Percentiles rank a stretch among this genome's conserved stretches.
phyloP scores from a whole-genome alignment of 2,888 invertebrate species.

The Pilophorus perplexus region DNA sequence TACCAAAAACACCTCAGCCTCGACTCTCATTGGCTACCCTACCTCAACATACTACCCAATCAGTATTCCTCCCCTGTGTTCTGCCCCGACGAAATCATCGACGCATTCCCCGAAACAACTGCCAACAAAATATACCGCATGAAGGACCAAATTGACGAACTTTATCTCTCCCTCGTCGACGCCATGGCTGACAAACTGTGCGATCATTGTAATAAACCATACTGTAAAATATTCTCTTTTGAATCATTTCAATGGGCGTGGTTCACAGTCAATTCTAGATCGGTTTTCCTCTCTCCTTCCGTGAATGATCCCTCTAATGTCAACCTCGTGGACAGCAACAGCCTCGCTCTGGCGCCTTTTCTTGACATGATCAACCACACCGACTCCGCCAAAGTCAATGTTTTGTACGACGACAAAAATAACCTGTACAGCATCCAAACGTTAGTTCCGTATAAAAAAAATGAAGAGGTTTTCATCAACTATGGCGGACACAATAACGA shows the following conservation, averaged over 20 bases:
- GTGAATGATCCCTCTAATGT: conserved; percentile 47
- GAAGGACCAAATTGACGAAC: conserved; percentile 22
- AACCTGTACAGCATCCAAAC: conserved; percentile 59
- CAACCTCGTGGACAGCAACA: conserved; percentile 51
- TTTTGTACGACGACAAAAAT: conserved; percentile 52
- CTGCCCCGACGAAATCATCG: conserved; percentile 57
- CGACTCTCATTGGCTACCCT: conserved; percentile 62
- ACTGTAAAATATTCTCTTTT: conserved; percentile 57
- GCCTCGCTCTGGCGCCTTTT: conserved; percentile 76
- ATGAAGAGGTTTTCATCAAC: conserved; percentile 80
- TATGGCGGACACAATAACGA: conserved; percentile 81
- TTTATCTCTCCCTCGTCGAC: conserved; percentile 5
- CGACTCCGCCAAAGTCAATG: conserved; percentile 61
- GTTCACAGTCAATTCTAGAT: conserved; percentile 71
- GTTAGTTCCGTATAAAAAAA: conserved; percentile 58
- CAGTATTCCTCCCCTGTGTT: conserved; percentile 68
- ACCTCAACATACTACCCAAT: conserved; percentile 67
- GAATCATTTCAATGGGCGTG: conserved; percentile 68
- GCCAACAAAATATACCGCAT: conserved; percentile 34
- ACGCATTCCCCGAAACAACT: conserved; percentile 56
- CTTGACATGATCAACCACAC: conserved; percentile 89
- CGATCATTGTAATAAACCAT: conserved; percentile 53
- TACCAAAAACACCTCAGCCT: conserved; percentile 62
- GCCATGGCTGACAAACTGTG: conserved; percentile 49
- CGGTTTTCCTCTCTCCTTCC: conserved; percentile 60